Evolutionary conservation across 2,797 vertebrate genomes (phyloP), one percentile per base, ranked within the genome.

Genomic region (Astyanax mexicanus): DNA sequence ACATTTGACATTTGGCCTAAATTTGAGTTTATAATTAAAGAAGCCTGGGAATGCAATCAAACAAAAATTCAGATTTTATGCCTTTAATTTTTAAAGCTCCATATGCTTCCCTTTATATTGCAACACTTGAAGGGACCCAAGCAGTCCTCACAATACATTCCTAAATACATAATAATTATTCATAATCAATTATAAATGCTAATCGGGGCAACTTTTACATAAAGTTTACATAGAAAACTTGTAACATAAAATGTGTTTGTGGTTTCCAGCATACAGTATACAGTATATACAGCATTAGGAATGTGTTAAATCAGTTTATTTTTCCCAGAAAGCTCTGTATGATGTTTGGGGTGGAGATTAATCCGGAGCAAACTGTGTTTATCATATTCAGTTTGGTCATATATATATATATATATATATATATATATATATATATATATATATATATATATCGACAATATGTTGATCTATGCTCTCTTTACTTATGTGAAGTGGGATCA

Each of bases 351-450:
- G 57, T 73, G 25, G 38, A 57, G 62, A 47, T 47, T 80, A 69
- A 81, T 61, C 60, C 65, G 85, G 73, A 81, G 55, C 37, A 84
- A 44, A 47, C 47, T n/a, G 66, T 74, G 19, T 69, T 60, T 78
- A 78, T 74, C 64, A 9, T 62, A 76, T 75, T 40, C 65, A 71
- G 10, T 79, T 61, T 71, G 57, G 38, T 58, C 40, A 38, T 74
- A 72, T 70, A 75, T 81, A 80, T 70, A 72, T 23, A 80, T 29
- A 42, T 72, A 66, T 66, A 80, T 29, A 42, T 72, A 66, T 66
- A 38, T 74, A 72, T 70, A 75, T 81, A 80, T 70, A 72, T 23
- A 80, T 29, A 42, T 72, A 66, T 66, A 38, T 74, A 72, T 70
- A 75, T 81, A 80, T 70, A 72, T 23, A 80, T 29, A 42, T 72